These are phyloP conservation scores for Alosa sapidissima DNA, from an alignment of 2,797 vertebrate genomes.

Conservation along the genomic window DNA sequence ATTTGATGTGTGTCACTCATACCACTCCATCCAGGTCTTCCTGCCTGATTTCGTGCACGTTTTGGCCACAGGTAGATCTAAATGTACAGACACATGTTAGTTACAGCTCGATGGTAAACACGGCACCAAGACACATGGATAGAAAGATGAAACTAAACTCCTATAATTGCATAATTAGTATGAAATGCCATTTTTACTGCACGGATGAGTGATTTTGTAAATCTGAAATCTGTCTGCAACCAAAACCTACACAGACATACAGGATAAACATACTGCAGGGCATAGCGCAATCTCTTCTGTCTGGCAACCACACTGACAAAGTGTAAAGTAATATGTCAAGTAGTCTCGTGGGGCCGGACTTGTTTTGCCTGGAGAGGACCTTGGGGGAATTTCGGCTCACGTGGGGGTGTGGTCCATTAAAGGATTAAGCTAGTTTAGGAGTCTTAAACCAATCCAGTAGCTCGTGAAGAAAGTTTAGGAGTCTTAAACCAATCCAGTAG, in stretches of 20 bases:
- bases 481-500: not conserved
- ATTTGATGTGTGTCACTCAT: not conserved
- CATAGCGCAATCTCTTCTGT: not conserved
- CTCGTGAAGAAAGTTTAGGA: not conserved
- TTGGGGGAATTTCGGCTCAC: not conserved
- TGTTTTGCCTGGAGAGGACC: not conserved
- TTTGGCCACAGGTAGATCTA: not conserved
- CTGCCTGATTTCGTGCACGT: not conserved
- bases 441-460: not conserved
- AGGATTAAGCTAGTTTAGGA: not conserved
- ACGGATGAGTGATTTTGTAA: not conserved
- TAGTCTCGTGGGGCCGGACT: not conserved
- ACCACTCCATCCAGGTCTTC: not conserved
- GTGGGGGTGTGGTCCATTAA: not conserved
- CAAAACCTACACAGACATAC: not conserved
- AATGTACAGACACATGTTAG: not conserved
- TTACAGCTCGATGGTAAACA: not conserved
- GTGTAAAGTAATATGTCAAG: slow-evolving; percentile 21
- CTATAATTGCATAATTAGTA: not conserved
- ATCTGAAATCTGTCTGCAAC: not conserved
- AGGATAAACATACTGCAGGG: not conserved
- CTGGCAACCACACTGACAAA: not conserved
- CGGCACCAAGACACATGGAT: not conserved
- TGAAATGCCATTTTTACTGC: not conserved
- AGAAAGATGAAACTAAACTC: not conserved